Percentiles rank a stretch among this genome's conserved stretches.
Evolutionary conservation across 2,113 vertebrate species (phyloP).

Genomic region (Speoplatyrhinus poulsoni): DNA sequence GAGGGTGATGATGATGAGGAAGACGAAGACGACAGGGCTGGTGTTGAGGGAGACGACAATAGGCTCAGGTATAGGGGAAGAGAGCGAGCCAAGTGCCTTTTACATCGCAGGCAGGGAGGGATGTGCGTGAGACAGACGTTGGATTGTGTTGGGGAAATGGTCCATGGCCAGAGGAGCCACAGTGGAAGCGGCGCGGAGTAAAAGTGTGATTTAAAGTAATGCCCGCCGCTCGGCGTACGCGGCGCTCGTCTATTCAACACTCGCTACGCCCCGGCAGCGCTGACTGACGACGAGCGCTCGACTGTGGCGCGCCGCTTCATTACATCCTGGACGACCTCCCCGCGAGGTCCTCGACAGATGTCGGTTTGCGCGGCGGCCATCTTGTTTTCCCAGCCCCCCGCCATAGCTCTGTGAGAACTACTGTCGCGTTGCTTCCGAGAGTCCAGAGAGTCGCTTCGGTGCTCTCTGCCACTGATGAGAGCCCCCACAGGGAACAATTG

Average conservation of each 20-base stretch:
- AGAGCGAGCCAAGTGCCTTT: background rate
- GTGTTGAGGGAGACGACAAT: too few species aligned
- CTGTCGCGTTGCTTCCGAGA: conserved; percentile 49
- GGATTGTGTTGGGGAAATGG: conserved; percentile 60
- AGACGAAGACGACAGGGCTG: background rate
- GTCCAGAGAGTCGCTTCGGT: conserved; percentile 45
- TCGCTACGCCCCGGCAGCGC: conserved; percentile 24
- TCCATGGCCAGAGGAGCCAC: conserved; percentile 44
- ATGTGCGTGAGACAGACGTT: conserved; percentile 63
- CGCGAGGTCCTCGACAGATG: conserved; percentile 41
- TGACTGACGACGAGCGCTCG: conserved; percentile 60
- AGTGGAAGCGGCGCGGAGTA: conserved; percentile 26
- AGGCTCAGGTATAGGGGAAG: too few species aligned
- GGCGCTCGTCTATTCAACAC: too few species aligned
- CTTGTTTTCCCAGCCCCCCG: conserved; percentile 42
- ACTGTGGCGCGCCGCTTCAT: conserved; percentile 51
- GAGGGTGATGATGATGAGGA: background rate
- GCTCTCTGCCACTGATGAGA: conserved; percentile 51
- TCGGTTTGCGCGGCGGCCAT: conserved; percentile 52
- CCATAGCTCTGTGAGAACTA: conserved; percentile 38
- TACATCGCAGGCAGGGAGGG: conserved; percentile 43
- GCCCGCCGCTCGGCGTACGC: conserved; percentile 15
- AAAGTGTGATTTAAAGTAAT: conserved; percentile 31
- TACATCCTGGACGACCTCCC: conserved; percentile 60
- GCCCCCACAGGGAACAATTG: conserved; percentile 54